Evolutionary conservation across 2,113 vertebrate genomes (phyloP).

Genomic region (Hemichromis elongatus): DNA sequence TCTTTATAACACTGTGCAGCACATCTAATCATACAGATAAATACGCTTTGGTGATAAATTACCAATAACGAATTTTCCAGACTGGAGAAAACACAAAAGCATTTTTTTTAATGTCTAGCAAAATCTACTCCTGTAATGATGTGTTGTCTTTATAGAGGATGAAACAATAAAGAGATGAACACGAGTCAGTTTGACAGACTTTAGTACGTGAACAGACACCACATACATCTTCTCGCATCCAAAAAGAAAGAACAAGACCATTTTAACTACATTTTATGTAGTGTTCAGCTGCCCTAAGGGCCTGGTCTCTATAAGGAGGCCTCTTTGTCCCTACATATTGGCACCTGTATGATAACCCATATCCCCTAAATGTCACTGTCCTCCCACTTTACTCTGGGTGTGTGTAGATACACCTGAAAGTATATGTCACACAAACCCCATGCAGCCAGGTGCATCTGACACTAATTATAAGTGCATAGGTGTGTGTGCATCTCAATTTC

Average conservation of each 20-base stretch:
- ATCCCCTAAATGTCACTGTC: accelerated
- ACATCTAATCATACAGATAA: not conserved
- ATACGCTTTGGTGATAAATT: not conserved
- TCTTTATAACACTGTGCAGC: accelerated
- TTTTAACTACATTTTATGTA: not conserved
- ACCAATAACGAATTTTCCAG: not conserved
- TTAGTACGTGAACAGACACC: too few relatives aligned
- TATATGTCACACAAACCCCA: not conserved
- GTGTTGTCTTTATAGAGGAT: not conserved
- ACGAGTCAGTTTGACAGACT: accelerated
- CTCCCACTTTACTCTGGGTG: accelerated
- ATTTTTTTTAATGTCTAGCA: not conserved
- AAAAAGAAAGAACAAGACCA: not conserved
- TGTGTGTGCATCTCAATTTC: not conserved
- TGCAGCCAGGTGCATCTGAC: not conserved
- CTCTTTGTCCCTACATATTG: not conserved
- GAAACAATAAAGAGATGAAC: accelerated
- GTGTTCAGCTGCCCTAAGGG: too few relatives aligned
- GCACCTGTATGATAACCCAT: not conserved
- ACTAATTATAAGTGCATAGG: not conserved
- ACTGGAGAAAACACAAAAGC: accelerated
- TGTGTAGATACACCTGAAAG: not conserved
- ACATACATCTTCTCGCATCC: too few relatives aligned
- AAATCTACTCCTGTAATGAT: not conserved
- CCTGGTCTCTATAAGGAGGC: too few relatives aligned